phyloP scores from a whole-genome alignment of 92 coral and sea anemone genomes.

The Zoanthus sociatus region DNA sequence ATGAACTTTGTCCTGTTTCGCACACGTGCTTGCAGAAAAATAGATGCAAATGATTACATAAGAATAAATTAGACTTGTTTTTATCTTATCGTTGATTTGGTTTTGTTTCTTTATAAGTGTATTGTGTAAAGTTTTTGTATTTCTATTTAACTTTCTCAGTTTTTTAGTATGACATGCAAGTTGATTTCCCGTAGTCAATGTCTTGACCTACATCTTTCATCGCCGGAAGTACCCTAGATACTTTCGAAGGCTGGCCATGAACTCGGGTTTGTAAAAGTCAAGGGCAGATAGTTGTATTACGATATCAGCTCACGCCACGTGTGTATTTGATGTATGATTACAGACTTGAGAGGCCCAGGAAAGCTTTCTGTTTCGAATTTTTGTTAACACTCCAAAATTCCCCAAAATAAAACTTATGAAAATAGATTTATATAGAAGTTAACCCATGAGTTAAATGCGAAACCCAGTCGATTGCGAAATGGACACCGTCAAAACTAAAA shows the following conservation, averaged over 20 bases:
- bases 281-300: background rate
- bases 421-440: background rate
- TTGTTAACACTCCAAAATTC: background rate
- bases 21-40: background rate
- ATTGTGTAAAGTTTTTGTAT: background rate
- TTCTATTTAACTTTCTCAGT: background rate
- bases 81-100: background rate
- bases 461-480: background rate
- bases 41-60: no score
- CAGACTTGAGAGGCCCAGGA: background rate
- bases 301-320: background rate
- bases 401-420: background rate
- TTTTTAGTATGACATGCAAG: background rate
- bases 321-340: no score
- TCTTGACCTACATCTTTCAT: background rate
- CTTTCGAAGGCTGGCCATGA: background rate
- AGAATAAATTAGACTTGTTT: no score
- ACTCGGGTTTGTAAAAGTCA: conserved; percentile 9
- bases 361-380: background rate
- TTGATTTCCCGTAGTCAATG: background rate
- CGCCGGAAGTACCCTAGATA: conserved; percentile 16
- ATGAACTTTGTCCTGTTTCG: background rate
- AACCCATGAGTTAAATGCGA: background rate
- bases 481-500: background rate
- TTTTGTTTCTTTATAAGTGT: no score